Evolutionary conservation across 2,113 vertebrate genomes (phyloP).

Genomic region (Anguilla rostrata): DNA sequence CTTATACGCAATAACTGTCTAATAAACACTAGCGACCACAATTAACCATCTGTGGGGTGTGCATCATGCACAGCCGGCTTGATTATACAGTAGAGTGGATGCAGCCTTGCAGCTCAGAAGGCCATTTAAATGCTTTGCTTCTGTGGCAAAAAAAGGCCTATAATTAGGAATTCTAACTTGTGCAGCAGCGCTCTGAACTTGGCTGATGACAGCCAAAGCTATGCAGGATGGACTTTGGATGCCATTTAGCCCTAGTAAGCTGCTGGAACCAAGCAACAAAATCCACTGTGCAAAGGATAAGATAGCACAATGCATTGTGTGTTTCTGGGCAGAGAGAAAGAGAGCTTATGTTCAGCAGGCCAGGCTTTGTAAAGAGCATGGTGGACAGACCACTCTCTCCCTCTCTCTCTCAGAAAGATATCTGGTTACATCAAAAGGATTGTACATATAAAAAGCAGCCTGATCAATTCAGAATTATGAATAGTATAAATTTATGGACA

Average conservation of each 20-base stretch:
- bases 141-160: background rate
- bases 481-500: background rate
- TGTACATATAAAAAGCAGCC: background rate
- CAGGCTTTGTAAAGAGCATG: background rate
- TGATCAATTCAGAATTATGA: background rate
- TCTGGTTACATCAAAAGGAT: background rate
- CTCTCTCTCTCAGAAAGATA: background rate
- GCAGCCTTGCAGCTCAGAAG: background rate
- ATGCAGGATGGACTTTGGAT: conserved; percentile 19
- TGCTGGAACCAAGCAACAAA: conserved; percentile 10
- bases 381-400: background rate
- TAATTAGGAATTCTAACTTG: conserved; percentile 2
- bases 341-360: background rate
- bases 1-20: background rate
- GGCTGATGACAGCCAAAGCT: conserved; percentile 15
- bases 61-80: background rate
- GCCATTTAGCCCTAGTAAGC: conserved; percentile 6
- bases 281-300: conserved; percentile 21
- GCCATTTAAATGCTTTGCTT: background rate
- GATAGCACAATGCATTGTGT: conserved; percentile 3
- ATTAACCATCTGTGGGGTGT: background rate
- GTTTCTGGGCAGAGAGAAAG: background rate
- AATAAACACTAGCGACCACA: background rate
- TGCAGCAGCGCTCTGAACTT: conserved; percentile 5
- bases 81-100: background rate